These are phyloP conservation scores for Siderastrea siderea DNA, from an alignment of 92 coral and sea anemone genomes.

Conservation along the genomic window DNA sequence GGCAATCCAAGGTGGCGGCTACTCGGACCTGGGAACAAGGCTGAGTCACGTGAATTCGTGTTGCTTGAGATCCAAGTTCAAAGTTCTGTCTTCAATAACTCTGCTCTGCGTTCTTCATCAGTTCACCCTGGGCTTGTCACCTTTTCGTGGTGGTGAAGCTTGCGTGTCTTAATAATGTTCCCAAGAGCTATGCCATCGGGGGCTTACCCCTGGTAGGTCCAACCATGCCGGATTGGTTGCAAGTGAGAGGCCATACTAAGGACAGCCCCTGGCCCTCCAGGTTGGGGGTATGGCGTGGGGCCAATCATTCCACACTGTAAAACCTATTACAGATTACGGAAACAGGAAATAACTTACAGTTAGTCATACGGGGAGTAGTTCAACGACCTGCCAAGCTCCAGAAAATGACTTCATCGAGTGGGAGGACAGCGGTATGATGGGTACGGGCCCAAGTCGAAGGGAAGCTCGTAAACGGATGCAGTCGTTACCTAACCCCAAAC, in stretches of 20 bases:
- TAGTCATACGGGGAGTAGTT: neutral
- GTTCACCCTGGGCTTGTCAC: too few relatives aligned
- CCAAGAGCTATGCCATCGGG: too few relatives aligned
- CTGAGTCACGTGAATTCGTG: too few relatives aligned
- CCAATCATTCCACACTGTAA: too few relatives aligned
- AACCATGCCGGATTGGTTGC: neutral
- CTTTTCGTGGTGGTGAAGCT: too few relatives aligned
- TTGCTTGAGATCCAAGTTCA: too few relatives aligned
- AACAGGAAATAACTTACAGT: neutral
- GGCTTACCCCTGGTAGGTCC: neutral
- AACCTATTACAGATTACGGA: neutral
- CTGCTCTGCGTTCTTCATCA: too few relatives aligned
- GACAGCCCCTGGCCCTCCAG: neutral
- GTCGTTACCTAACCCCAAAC: neutral
- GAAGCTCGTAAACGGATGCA: neutral
- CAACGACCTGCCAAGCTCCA: neutral
- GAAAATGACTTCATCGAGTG: neutral
- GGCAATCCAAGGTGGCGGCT: too few relatives aligned
- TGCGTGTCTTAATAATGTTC: too few relatives aligned
- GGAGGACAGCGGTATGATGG: neutral
- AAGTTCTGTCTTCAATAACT: too few relatives aligned
- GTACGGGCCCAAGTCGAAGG: neutral
- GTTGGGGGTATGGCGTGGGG: neutral
- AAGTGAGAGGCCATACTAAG: neutral
- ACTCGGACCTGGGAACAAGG: too few relatives aligned